A percentile compares a stretch with the other conserved stretches of the same genome.
phyloP scores from a whole-genome alignment of 2,113 vertebrate species.

The Notothenia coriiceps region DNA sequence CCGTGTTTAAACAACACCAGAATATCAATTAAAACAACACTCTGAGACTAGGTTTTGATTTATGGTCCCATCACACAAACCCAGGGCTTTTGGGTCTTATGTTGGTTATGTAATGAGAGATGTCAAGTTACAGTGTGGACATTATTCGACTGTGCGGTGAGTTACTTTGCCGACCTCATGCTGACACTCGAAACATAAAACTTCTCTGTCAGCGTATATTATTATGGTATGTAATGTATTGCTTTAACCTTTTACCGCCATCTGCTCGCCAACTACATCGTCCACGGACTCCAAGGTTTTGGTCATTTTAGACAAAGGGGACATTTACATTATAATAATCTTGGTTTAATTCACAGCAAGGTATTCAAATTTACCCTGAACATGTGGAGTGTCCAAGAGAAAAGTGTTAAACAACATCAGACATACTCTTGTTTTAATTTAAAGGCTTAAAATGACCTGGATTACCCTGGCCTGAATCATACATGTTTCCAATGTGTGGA shows the following conservation, averaged over 20 bases:
- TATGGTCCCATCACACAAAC: no score
- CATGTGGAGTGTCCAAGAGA: not conserved
- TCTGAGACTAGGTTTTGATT: no score
- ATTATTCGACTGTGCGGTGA: not conserved
- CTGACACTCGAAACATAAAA: not conserved
- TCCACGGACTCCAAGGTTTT: no score
- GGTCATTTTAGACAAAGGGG: no score
- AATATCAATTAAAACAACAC: no score
- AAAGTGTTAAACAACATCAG: no score
- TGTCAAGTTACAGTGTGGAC: not conserved
- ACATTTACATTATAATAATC: no score
- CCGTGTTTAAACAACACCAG: no score
- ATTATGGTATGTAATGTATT: not conserved
- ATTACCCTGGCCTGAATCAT: not conserved
- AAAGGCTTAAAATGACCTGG: not conserved
- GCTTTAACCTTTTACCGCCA: not conserved
- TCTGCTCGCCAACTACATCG: not conserved
- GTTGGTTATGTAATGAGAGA: no score
- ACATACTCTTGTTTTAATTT: not conserved
- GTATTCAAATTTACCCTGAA: not conserved
- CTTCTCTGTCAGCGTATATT: not conserved
- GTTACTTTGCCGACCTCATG: conserved; percentile 6
- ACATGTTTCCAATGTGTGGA: not conserved
- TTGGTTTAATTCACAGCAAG: not conserved
- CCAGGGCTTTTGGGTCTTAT: no score